Evolutionary conservation across 2,113 vertebrate species (phyloP).

Genomic region (Antechinus stuartii): DNA sequence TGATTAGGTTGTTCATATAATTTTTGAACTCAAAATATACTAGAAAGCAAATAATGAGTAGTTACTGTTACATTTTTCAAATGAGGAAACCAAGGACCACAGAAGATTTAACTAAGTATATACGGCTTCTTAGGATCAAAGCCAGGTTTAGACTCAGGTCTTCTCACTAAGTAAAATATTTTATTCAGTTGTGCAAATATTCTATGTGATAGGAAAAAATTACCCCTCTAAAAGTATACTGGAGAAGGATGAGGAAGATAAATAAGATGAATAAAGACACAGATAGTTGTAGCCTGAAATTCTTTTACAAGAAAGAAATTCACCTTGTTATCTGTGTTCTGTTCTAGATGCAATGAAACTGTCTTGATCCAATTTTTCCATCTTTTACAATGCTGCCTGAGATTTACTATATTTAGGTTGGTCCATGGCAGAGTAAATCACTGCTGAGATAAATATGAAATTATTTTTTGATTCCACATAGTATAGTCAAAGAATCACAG

Average conservation of each 20-base stretch:
- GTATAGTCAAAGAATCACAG: neutral
- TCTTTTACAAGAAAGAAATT: neutral
- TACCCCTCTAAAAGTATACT: neutral
- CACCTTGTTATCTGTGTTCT: neutral
- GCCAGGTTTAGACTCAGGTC: neutral
- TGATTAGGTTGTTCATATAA: neutral
- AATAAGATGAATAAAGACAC: neutral
- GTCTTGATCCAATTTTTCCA: neutral
- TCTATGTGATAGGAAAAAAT: neutral
- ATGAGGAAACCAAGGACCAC: neutral
- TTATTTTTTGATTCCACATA: neutral
- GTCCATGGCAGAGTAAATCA: neutral
- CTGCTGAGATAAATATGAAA: neutral
- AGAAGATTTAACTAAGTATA: neutral
- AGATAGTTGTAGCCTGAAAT: neutral
- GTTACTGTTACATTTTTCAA: neutral
- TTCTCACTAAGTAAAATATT: neutral
- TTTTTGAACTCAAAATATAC: conserved; percentile 13
- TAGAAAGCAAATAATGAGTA: neutral
- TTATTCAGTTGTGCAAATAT: neutral
- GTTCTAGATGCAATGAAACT: neutral
- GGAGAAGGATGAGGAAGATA: neutral
- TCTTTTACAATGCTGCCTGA: neutral
- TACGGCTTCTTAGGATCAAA: neutral
- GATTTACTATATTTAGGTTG: neutral